phyloP scores from a whole-genome alignment of 2,797 vertebrate species.

The Amazona finschi region DNA sequence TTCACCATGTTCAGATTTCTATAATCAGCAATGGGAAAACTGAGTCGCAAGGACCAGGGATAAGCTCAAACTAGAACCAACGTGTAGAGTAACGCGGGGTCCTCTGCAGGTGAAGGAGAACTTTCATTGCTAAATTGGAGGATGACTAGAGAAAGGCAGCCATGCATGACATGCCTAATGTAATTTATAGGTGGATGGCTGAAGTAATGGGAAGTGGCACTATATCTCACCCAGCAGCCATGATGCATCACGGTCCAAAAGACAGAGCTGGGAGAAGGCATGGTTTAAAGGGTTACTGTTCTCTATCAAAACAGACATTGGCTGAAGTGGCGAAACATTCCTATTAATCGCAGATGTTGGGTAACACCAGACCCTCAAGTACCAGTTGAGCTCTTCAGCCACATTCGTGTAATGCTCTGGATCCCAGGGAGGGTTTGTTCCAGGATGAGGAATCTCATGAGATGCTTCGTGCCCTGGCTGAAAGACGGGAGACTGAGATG shows the following conservation, averaged over 20 bases:
- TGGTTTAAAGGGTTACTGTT: background rate
- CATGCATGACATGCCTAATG: rapidly evolving
- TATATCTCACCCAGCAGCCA: background rate
- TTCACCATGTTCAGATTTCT: background rate
- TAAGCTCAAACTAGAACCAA: background rate
- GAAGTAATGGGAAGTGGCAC: background rate
- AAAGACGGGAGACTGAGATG: background rate
- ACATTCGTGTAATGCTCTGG: too few relatives aligned
- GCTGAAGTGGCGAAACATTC: background rate
- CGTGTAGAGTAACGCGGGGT: background rate
- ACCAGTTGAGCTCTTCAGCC: background rate
- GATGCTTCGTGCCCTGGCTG: background rate
- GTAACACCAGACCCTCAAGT: background rate
- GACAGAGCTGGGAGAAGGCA: background rate
- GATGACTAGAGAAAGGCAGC: background rate
- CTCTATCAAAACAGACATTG: background rate
- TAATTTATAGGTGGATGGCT: background rate
- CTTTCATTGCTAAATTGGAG: background rate
- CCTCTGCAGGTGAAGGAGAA: background rate
- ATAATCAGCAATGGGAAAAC: background rate
- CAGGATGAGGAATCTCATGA: background rate
- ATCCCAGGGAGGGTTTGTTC: background rate
- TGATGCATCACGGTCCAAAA: background rate
- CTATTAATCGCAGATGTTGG: background rate
- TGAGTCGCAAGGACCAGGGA: background rate